phyloP scores from a whole-genome alignment of 2,888 invertebrate species.

The Pheosia gnoma region DNA sequence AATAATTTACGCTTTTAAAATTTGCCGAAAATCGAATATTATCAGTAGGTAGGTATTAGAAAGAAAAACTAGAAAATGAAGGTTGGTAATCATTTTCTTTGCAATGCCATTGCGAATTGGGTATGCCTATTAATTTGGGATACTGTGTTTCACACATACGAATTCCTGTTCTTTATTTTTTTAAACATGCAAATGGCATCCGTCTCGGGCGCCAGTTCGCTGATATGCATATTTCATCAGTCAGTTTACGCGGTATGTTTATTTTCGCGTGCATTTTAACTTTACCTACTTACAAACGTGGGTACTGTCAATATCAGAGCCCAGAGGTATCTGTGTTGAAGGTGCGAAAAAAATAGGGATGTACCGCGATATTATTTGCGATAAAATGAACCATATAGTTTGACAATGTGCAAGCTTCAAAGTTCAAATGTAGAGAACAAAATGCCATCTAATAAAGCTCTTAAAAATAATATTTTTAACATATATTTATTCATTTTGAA shows the following conservation, averaged over 20 bases:
- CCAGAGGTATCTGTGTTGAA: not conserved
- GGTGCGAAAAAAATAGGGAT: not conserved
- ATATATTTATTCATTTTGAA: not conserved
- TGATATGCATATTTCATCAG: constrained; percentile 35
- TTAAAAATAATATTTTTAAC: no score
- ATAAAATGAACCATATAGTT: not conserved
- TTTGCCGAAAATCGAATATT: no score
- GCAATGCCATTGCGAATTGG: no score
- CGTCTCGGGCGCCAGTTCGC: constrained; percentile 16
- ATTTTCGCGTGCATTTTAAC: constrained; percentile 34
- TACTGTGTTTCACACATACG: constrained; percentile 9
- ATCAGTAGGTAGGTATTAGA: no score
- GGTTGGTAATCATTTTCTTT: not conserved
- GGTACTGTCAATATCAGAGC: constrained; percentile 10
- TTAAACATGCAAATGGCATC: constrained; percentile 15
- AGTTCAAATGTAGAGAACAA: no score
- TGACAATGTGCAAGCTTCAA: no score
- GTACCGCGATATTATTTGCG: not conserved
- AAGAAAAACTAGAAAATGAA: not conserved
- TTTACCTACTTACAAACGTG: constrained; percentile 11
- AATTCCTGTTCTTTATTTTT: not conserved
- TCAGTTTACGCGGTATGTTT: constrained; percentile 31
- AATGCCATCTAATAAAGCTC: no score
- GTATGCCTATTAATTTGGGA: constrained; percentile 26
- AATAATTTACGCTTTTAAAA: no score